Evolutionary conservation across 2,797 vertebrate genomes (phyloP), one percentile per base, ranked within the genome.

Genomic region (Sus cebifrons): DNA sequence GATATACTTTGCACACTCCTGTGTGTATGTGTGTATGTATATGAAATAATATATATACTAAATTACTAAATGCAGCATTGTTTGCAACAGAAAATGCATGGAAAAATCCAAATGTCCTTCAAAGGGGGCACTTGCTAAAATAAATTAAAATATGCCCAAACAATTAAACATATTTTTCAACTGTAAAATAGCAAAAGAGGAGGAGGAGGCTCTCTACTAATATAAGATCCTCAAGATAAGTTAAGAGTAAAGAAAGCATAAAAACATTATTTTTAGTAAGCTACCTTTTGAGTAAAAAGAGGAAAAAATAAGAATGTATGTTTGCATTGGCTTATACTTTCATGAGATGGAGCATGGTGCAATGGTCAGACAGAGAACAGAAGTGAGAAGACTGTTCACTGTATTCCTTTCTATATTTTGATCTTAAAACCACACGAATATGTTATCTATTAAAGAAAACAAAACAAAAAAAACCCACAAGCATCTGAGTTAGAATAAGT

Each of bases 131-230:
- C 20, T 68, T 56, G 52, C 64, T 91, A 73, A 90, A 84, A 84
- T 78, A 96, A 40, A 83, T 32, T 77, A 52, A 44, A 94, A 54
- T 49, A 86, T 21, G 32, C 14, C 49, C 23, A 95, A 89, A 89
- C 81, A 70, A 96, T 52, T 36, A 93, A 90, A 90, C n/a, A 32
- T 52, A 87, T 15, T 83, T 94, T 65, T 62, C 56, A 86, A 96
- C 10, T 77, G 16, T 40, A 44, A 36, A 78, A 81, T 40, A n/a
- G 62, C 17, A 78, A 64, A 64, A 87, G 64, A 16, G 77, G 29
- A 52, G 29, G 27, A 60, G 52, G 44, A 74, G 4, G 64, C 56
- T 67, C 49, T 94, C 58, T 83, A 40, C 25, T 44, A 86, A 36
- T 4, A 81, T 60, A 89, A 92, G 54, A 86, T 82, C 29, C 73